Percentiles rank a stretch among this genome's conserved stretches.
phyloP scores from a whole-genome alignment of 2,797 vertebrate genomes.

The Poecile montanus region DNA sequence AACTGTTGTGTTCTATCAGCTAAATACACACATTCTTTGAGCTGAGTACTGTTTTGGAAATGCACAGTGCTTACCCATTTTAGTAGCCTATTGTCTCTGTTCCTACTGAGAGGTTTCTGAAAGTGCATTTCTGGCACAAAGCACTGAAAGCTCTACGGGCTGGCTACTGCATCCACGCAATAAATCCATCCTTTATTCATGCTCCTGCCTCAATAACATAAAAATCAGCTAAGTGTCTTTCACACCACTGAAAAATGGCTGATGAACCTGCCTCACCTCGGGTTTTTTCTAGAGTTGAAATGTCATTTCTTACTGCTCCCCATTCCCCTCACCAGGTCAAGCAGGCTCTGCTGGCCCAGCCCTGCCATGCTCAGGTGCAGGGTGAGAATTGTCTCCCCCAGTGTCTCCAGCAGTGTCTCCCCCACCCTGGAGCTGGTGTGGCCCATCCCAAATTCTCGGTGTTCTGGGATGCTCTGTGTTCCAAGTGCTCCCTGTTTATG shows the following conservation, averaged over 20 bases:
- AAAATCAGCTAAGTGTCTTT: neutral
- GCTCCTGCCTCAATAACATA: neutral
- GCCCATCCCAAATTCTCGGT: neutral
- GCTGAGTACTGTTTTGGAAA: constrained; percentile 7
- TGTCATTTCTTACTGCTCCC: neutral
- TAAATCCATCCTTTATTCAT: constrained; percentile 11
- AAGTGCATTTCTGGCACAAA: constrained; percentile 49
- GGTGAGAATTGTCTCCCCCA: neutral
- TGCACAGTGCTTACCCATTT: neutral
- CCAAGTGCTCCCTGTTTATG: too few relatives aligned
- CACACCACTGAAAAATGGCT: neutral
- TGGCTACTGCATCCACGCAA: neutral
- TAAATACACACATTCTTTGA: neutral
- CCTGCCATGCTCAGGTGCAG: neutral
- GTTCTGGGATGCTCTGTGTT: too few relatives aligned
- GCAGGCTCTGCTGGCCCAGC: neutral
- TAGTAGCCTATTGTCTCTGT: neutral
- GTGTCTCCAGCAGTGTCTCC: neutral
- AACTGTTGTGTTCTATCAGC: neutral
- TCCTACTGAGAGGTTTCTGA: neutral
- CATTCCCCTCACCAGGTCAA: neutral
- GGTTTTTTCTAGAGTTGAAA: neutral
- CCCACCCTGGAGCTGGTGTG: neutral
- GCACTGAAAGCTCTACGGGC: neutral
- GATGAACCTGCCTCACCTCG: neutral